phyloP scores from a whole-genome alignment of 37 sponge, comb jelly and placozoan genomes.

The Ianthella basta region DNA sequence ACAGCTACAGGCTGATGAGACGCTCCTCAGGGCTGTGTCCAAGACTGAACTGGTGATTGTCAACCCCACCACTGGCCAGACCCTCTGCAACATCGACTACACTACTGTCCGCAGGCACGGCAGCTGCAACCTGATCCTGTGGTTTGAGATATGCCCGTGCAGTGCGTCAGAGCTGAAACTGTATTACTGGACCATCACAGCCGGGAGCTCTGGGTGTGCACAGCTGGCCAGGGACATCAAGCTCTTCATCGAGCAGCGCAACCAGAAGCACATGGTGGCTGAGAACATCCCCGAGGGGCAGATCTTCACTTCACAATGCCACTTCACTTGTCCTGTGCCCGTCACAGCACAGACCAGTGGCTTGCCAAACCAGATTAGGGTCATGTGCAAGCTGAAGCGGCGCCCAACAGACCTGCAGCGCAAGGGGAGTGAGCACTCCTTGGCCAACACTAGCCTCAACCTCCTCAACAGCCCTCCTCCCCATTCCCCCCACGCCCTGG shows the following conservation, averaged over 20 bases:
- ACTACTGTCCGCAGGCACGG: conserved; percentile 55
- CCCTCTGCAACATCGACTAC: conserved; percentile 48
- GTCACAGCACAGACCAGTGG: conserved; percentile 19
- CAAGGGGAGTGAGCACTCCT: conserved; percentile 19
- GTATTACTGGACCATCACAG: conserved; percentile 33
- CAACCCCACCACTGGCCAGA: conserved; percentile 44
- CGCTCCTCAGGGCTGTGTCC: conserved; percentile 59
- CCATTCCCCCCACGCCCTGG: conserved; percentile 17
- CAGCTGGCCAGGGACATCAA: conserved; percentile 29
- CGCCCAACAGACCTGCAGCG: conserved; percentile 25
- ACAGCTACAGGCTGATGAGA: conserved; percentile 46
- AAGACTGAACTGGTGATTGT: conserved; percentile 17
- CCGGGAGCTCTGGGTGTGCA: background rate
- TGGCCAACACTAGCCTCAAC: background rate
- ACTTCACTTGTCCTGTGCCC: conserved; percentile 25
- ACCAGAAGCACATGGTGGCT: conserved; percentile 36
- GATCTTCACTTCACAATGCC: conserved; percentile 32
- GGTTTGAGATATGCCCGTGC: conserved; percentile 69
- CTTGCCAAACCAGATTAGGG: conserved; percentile 16
- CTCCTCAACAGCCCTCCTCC: conserved; percentile 16
- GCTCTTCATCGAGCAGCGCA: conserved; percentile 23
- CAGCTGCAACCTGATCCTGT: conserved; percentile 44
- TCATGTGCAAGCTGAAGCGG: conserved; percentile 2
- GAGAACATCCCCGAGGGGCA: conserved; percentile 25
- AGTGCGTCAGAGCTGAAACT: conserved; percentile 8